Evolutionary conservation across 2,888 invertebrate species (phyloP), one percentile per base, ranked within the genome.

Genomic region (Scaptomyza caliginosa): DNA sequence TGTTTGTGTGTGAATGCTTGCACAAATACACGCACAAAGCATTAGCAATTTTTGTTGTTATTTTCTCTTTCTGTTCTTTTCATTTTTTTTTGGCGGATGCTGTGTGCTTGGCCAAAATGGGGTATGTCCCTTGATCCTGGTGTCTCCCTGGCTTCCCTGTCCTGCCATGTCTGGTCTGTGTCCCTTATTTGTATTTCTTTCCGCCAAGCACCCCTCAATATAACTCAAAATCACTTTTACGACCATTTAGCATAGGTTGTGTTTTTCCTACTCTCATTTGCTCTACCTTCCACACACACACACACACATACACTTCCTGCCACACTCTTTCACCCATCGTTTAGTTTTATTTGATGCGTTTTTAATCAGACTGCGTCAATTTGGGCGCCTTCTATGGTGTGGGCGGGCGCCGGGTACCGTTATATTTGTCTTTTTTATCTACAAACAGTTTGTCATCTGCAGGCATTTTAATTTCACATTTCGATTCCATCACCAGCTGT

Each of bases 311-410:
- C 36, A 8, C 28, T 13, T 23, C 17, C 38, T 8, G 17, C 19
- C 10, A 13, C 23, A 7, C 64, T 49, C 26, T 24, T 13, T 24
- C 36, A 28, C 52, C 16, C 45, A 30, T 50, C 72, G 60, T 60
- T 76, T 65, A 30, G 64, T 63, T 71, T 71, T 52, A 76, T 81
- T 79, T 80, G 77, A 79, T 80, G 81, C 67, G 79, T 81, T 81
- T 83, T 78, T 81, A 80, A 77, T 78, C 77, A 82, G 75, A 71
- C 76, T 76, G 81, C 81, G 71, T 71, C 74, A 79, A 76, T 79
- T 79, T 77, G 78, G 78, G 51, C 59, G 63, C 48, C 48, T 46
- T 32, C 62, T 42, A 67, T 58, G 70, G 43, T 48, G 74, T 55
- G 66, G 78, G 74, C 77, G 69, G 52, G 17, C 36, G 42, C 49